These are phyloP conservation scores for Lepidurus arcticus DNA, from an alignment of 1,140 invertebrate genomes.

Conservation along the genomic window DNA sequence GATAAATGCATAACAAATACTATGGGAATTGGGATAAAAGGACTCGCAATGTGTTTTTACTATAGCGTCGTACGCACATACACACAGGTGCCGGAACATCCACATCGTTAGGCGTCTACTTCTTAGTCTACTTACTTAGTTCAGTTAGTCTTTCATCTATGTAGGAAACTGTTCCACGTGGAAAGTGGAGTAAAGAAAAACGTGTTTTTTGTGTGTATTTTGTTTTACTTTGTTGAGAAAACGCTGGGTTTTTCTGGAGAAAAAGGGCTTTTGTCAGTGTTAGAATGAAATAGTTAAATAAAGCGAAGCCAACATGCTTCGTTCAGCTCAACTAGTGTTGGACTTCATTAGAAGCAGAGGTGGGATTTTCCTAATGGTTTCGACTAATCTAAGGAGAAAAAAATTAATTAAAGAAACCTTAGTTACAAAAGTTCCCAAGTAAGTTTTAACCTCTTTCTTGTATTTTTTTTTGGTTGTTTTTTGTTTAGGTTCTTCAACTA, in stretches of 20 bases:
- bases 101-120: neutral
- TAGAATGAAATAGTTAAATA: neutral
- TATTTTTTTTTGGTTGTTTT: conserved; percentile 23
- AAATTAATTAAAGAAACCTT: neutral
- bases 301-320: neutral
- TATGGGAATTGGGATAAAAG: neutral
- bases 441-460: neutral
- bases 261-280: neutral
- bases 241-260: neutral
- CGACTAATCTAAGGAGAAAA: neutral
- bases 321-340: neutral
- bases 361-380: neutral
- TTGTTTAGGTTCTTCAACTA: conserved; percentile 35
- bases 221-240: neutral
- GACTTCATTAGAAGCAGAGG: neutral
- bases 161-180: neutral
- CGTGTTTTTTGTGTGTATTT: neutral
- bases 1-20: neutral
- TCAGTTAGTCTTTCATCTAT: no score
- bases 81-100: neutral
- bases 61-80: neutral
- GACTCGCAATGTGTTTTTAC: neutral
- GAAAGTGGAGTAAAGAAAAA: neutral
- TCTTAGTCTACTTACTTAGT: no score
- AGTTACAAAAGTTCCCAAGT: neutral